phyloP scores from a whole-genome alignment of 2,797 vertebrate genomes.

The Choloepus didactylus region DNA sequence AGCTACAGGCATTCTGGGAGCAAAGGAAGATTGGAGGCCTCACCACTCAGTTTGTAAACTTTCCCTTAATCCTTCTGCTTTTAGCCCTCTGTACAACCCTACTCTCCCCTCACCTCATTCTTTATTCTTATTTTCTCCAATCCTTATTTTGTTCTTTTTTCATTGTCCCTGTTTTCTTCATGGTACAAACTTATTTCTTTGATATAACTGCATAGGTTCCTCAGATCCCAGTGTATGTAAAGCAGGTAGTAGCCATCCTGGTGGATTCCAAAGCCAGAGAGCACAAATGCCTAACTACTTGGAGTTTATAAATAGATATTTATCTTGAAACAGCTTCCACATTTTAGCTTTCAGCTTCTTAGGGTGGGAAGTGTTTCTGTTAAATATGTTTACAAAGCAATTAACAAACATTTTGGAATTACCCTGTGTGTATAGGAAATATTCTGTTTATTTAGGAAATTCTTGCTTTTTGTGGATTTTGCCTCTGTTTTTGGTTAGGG shows the following conservation, averaged over 20 bases:
- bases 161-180: neutral
- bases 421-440: neutral
- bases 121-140: neutral
- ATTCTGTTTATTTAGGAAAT: neutral
- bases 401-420: neutral
- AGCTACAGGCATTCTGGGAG: neutral
- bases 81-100: neutral
- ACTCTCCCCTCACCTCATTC: neutral
- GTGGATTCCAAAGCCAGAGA: neutral
- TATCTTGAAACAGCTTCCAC: neutral
- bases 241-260: neutral
- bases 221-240: too few species aligned
- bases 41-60: neutral
- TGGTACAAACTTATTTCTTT: neutral
- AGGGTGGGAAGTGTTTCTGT: neutral
- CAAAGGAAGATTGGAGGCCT: neutral
- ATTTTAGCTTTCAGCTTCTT: neutral
- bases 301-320: neutral
- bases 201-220: neutral
- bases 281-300: neutral
- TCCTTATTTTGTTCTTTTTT: neutral
- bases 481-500: slow-evolving; percentile 2
- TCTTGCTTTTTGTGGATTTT: neutral
- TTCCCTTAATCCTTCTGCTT: neutral
- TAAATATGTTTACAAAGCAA: neutral